These are phyloP conservation scores for Somateria mollissima DNA, from an alignment of 2,797 vertebrate genomes.

Conservation along the genomic window DNA sequence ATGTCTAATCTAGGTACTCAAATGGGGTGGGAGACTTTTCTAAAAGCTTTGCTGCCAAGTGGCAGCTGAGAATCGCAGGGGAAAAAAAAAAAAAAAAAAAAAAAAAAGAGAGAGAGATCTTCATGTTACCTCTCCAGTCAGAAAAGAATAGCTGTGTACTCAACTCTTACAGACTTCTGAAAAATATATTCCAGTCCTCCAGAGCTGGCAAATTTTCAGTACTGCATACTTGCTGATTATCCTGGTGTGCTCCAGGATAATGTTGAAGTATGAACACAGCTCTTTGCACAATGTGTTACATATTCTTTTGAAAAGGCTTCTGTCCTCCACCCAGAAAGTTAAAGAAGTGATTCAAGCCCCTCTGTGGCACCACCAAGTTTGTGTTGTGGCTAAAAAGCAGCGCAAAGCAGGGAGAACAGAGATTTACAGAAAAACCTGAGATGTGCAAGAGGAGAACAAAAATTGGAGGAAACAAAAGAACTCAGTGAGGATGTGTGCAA, in stretches of 20 bases:
- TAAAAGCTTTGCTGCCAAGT: not conserved
- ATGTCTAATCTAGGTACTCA: not conserved
- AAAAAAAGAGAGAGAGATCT: not conserved
- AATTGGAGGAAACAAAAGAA: not conserved
- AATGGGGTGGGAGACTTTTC: not conserved
- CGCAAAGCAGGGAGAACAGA: not conserved
- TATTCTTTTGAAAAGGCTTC: conserved; percentile 14
- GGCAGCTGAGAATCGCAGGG: not conserved
- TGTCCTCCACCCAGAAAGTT: conserved; percentile 39
- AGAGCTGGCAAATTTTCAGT: conserved; percentile 45
- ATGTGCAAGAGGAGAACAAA: not conserved
- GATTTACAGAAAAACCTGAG: not conserved
- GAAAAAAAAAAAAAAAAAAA: not conserved
- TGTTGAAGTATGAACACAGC: conserved; percentile 24
- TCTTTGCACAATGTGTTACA: not conserved
- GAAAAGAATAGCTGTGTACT: not conserved
- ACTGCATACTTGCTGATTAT: conserved; percentile 23
- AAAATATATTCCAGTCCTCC: conserved; percentile 40
- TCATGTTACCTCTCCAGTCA: not conserved
- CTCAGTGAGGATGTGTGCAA: not conserved
- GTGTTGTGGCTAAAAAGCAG: not conserved
- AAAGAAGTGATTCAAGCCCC: not conserved
- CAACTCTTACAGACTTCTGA: conserved; percentile 7
- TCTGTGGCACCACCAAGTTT: not conserved
- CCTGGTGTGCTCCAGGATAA: conserved; percentile 31